These are phyloP conservation scores for Spodoptera littoralis DNA, from an alignment of 2,888 invertebrate species.

Conservation along the genomic window DNA sequence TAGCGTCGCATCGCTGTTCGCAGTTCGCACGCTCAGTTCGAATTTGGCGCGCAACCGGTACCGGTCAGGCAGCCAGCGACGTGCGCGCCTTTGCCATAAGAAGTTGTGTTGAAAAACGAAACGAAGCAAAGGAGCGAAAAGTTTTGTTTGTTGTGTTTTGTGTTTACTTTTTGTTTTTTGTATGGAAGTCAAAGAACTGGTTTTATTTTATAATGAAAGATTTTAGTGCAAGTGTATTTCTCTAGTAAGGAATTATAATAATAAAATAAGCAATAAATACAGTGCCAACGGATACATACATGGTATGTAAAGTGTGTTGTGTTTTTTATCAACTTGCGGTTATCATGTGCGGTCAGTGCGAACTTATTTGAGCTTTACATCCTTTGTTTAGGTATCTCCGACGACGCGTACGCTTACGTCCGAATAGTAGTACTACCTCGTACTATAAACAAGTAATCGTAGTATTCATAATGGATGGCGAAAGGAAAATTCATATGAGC, in stretches of 20 bases:
- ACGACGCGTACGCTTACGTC: conserved; percentile 77
- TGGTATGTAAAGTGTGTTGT: conserved; percentile 69
- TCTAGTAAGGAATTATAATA: conserved; percentile 25
- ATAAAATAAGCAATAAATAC: conserved; percentile 28
- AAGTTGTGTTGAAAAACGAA: conserved; percentile 57
- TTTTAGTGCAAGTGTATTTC: conserved; percentile 49
- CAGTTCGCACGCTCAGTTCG: conserved; percentile 70
- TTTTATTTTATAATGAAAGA: conserved; percentile 50
- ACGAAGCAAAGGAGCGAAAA: conserved; percentile 63
- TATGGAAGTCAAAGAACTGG: conserved; percentile 61
- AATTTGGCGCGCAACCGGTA: conserved; percentile 80
- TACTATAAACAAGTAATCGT: conserved; percentile 62
- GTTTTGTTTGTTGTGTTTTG: conserved; percentile 68
- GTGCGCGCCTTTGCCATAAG: conserved; percentile 72
- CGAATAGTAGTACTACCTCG: conserved; percentile 72
- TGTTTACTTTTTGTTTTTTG: conserved; percentile 72
- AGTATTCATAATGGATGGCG: conserved; percentile 79
- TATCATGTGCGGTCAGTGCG: conserved; percentile 75
- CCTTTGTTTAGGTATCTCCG: conserved; percentile 82
- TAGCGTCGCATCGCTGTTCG: conserved; percentile 43
- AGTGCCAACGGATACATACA: conserved; percentile 36
- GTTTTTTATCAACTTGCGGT: conserved; percentile 74
- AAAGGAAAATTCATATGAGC: conserved; percentile 79
- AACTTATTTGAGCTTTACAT: conserved; percentile 82
- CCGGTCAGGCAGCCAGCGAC: conserved; percentile 64